A percentile compares a stretch with the other conserved stretches of the same genome.
Evolutionary conservation across 2,888 invertebrate genomes (phyloP).

Genomic region (Ferrisia virgata): DNA sequence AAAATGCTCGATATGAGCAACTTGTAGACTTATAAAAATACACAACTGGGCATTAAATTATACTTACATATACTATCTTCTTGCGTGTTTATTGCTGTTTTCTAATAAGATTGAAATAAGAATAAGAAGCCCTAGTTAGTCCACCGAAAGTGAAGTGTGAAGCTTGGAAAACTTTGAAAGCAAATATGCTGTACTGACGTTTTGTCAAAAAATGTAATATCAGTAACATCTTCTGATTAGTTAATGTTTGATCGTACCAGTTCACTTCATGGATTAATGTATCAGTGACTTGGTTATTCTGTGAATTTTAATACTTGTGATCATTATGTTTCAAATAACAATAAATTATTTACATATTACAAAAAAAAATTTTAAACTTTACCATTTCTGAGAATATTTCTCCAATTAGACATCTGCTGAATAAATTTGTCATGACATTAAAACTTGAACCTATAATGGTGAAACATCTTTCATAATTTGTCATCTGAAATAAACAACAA

Average conservation of each 20-base stretch:
- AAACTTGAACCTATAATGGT: neutral
- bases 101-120: conserved; percentile 25
- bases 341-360: neutral
- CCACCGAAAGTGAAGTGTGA: neutral
- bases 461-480: conserved; percentile 2
- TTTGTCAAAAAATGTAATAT: neutral
- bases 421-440: conserved; percentile 13
- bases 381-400: conserved; percentile 32
- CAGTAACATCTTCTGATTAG: neutral
- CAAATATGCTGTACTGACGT: neutral
- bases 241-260: neutral
- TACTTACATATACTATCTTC: neutral
- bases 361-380: neutral
- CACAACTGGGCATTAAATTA: too few species aligned
- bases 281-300: neutral
- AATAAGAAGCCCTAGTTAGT: conserved; percentile 12
- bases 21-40: too few species aligned
- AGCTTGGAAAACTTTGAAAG: neutral
- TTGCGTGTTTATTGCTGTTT: neutral
- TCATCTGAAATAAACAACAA: neutral
- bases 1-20: too few species aligned
- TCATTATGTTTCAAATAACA: too few species aligned
- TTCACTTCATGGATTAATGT: conserved; percentile 20
- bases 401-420: conserved; percentile 20
- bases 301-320: too few species aligned